Conservation (phyloP, 2,888 invertebrate species). For the Ypsolopha scabrella region DNA sequence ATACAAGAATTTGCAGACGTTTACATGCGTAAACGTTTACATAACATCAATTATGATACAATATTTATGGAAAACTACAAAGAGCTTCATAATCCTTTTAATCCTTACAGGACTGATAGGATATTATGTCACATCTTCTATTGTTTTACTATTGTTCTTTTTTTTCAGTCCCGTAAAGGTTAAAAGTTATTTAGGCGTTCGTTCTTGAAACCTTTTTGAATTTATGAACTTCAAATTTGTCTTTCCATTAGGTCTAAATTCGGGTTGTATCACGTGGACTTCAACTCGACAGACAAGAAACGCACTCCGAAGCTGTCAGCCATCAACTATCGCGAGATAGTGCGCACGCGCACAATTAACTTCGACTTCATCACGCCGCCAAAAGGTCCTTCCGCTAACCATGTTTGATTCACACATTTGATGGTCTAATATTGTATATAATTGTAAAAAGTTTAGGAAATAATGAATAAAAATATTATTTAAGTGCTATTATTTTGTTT, state of each 20-base stretch:
- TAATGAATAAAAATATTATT: neutral
- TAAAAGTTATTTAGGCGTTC: no score
- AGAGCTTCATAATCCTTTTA: no score
- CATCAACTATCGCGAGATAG: constrained; percentile 47
- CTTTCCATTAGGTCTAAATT: constrained; percentile 49
- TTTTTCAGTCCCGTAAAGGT: no score
- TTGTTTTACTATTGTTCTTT: no score
- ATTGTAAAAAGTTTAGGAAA: neutral
- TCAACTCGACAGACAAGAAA: constrained; percentile 39
- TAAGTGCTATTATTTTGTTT: neutral
- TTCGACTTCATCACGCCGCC: constrained; percentile 36
- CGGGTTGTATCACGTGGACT: constrained; percentile 59
- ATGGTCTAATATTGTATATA: neutral
- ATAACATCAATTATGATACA: no score
- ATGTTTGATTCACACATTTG: neutral
- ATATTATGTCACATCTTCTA: no score
- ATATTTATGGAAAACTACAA: no score
- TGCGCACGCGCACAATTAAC: constrained; percentile 38
- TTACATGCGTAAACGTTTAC: no score
- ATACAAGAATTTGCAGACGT: no score
- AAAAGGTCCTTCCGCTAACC: neutral
- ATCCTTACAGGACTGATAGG: no score
- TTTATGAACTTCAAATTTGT: constrained; percentile 1
- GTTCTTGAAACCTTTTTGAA: no score
- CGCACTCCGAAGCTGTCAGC: constrained; percentile 59